These are phyloP conservation scores for Megalurothrips usitatus DNA, from an alignment of 2,888 invertebrate genomes.

Conservation along the genomic window DNA sequence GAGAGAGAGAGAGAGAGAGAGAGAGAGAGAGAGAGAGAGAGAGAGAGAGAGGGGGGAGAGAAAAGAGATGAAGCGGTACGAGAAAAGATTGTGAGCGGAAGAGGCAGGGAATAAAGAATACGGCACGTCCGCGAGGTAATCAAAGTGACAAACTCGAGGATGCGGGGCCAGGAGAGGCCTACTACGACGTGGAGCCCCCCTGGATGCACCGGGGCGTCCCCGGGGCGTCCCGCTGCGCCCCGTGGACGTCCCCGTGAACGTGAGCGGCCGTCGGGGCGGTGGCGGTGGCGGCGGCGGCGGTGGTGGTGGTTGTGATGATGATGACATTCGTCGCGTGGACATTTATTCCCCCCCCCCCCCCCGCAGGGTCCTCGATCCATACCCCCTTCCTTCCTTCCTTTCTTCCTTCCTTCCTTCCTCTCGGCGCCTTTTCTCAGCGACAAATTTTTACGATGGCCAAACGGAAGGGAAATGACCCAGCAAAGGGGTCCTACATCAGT, in stretches of 20 bases:
- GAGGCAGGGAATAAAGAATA: not conserved
- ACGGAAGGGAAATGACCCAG: conserved; percentile 19
- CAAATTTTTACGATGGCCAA: conserved; percentile 21
- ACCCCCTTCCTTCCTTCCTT: not conserved
- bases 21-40: not conserved
- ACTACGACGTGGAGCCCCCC: not conserved
- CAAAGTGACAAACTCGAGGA: conserved; percentile 22
- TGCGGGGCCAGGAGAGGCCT: not conserved
- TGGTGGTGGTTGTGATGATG: too few species aligned
- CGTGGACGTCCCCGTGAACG: too few species aligned
- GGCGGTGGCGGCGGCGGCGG: too few species aligned
- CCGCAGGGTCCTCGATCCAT: not conserved
- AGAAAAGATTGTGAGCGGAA: not conserved
- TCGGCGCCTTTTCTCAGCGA: not conserved
- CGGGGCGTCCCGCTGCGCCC: not conserved
- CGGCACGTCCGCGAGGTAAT: conserved; percentile 7
- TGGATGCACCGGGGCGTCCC: not conserved
- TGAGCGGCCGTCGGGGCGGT: too few species aligned
- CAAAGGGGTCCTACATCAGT: conserved; percentile 17
- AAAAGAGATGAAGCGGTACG: not conserved
- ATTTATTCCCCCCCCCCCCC: not conserved
- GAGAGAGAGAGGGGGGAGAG: not conserved
- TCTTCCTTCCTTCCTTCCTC: not conserved
- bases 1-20: not conserved
- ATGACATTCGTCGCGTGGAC: too few species aligned